phyloP scores from a whole-genome alignment of 2,888 invertebrate species.

The Maniola hyperantus region DNA sequence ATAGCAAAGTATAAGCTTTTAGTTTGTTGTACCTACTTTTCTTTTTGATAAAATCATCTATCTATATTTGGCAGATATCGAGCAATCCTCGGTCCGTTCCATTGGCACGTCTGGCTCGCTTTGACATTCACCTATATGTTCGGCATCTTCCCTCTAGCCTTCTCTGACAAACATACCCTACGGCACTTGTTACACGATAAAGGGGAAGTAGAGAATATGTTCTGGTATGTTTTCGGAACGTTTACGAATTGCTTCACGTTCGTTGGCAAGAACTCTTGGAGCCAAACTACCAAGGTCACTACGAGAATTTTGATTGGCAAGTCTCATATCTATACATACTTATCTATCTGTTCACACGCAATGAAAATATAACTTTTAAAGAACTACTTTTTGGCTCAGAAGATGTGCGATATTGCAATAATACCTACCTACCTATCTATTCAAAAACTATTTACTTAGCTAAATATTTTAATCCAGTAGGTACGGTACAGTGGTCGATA shows the following conservation, averaged over 20 bases:
- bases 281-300: slow-evolving; percentile 85
- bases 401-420: too few relatives aligned
- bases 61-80: slow-evolving; percentile 83
- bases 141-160: slow-evolving; percentile 88
- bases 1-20: too few relatives aligned
- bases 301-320: slow-evolving; percentile 88
- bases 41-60: slow-evolving; percentile 1
- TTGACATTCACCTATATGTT: slow-evolving; percentile 87
- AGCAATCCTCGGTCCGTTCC: slow-evolving; percentile 92
- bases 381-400: too few relatives aligned
- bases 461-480: too few relatives aligned
- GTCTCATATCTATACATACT: slow-evolving; percentile 32
- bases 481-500: too few relatives aligned
- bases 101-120: slow-evolving; percentile 91
- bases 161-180: slow-evolving; percentile 87
- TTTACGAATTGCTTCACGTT: slow-evolving; percentile 92
- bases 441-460: too few relatives aligned
- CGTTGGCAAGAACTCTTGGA: slow-evolving; percentile 87
- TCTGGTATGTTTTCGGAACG: slow-evolving; percentile 93
- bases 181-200: slow-evolving; percentile 85
- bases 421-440: too few relatives aligned
- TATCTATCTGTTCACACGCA: not conserved
- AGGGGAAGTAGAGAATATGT: slow-evolving; percentile 91
- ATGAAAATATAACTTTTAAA: too few relatives aligned
- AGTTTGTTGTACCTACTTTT: too few relatives aligned